phyloP scores from a whole-genome alignment of 2,888 invertebrate species.

The Orthonychiurus folsomi region DNA sequence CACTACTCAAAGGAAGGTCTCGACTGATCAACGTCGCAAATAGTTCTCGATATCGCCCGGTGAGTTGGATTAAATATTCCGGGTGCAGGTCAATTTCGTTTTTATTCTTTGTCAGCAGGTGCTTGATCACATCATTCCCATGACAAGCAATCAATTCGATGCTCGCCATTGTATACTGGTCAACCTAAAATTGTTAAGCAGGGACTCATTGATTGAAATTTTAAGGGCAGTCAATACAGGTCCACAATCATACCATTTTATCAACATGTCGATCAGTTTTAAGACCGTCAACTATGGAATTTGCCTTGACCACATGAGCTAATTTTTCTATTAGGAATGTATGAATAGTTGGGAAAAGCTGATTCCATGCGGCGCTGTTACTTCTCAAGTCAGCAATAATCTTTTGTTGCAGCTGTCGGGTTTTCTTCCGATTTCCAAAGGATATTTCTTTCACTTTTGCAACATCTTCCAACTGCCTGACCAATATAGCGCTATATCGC shows the following conservation, averaged over 20 bases:
- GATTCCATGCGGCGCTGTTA: not conserved
- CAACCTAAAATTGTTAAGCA: constrained; percentile 4
- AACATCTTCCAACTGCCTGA: constrained; percentile 44
- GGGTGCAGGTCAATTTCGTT: too few relatives aligned
- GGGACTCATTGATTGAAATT: not conserved
- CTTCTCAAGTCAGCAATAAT: constrained; percentile 10
- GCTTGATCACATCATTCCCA: constrained; percentile 14
- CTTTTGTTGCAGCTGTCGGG: not conserved
- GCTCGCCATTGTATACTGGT: constrained; percentile 12
- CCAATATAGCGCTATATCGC: constrained; percentile 52
- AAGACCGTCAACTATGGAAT: too few relatives aligned
- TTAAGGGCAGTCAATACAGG: not conserved
- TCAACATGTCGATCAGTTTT: constrained; percentile 8
- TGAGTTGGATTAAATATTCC: not conserved
- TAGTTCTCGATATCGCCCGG: not conserved
- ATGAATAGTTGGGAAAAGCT: constrained; percentile 5
- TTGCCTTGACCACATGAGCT: constrained; percentile 6
- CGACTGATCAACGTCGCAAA: constrained; percentile 12
- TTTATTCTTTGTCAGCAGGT: not conserved
- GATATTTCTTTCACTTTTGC: constrained; percentile 42
- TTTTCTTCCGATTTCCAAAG: constrained; percentile 34
- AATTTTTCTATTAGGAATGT: constrained; percentile 4
- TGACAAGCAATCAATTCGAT: constrained; percentile 17
- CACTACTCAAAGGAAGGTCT: constrained; percentile 23
- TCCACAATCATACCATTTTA: constrained; percentile 7